Percentiles rank a stretch among this genome's conserved stretches.
phyloP scores from a whole-genome alignment of 2,888 invertebrate species.

The Oscheius onirici region DNA sequence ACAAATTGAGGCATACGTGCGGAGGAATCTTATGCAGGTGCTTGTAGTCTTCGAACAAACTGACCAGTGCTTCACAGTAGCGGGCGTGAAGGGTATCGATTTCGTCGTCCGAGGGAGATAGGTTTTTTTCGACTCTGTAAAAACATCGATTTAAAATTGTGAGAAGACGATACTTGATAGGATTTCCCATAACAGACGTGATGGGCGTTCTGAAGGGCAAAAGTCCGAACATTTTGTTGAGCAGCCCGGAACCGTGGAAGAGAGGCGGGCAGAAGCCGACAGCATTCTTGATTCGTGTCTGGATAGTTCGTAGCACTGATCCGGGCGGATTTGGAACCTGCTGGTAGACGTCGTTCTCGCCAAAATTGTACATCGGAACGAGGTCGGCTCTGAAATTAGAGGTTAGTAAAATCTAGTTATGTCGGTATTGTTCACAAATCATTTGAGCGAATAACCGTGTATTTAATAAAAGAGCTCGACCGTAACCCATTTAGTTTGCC shows the following conservation, averaged over 20 bases:
- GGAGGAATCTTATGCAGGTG: constrained; percentile 46
- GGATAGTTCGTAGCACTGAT: constrained; percentile 50
- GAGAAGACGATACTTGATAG: constrained; percentile 38
- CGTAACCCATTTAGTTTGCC: too few species aligned
- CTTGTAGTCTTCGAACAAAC: constrained; percentile 86
- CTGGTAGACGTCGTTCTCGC: constrained; percentile 69
- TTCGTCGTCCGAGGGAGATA: constrained; percentile 79
- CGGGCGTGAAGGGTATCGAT: constrained; percentile 82
- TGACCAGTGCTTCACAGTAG: constrained; percentile 80
- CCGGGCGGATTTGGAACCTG: constrained; percentile 54
- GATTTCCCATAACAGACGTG: constrained; percentile 78
- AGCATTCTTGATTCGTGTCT: constrained; percentile 61
- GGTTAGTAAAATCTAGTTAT: too few species aligned
- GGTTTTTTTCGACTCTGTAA: constrained; percentile 80
- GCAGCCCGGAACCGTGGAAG: constrained; percentile 80
- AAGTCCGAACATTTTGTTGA: constrained; percentile 84
- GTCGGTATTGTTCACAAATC: not conserved
- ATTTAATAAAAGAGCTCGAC: too few species aligned
- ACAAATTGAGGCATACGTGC: constrained; percentile 49
- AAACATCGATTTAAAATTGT: not conserved
- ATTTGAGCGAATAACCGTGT: too few species aligned
- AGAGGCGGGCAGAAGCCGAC: constrained; percentile 73
- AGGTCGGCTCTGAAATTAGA: constrained; percentile 70
- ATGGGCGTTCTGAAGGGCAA: constrained; percentile 81
- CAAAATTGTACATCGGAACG: constrained; percentile 73